A percentile compares a stretch with the other conserved stretches of the same genome.
Conservation (phyloP, 2,797 vertebrate species). For the Capromys pilorides region DNA sequence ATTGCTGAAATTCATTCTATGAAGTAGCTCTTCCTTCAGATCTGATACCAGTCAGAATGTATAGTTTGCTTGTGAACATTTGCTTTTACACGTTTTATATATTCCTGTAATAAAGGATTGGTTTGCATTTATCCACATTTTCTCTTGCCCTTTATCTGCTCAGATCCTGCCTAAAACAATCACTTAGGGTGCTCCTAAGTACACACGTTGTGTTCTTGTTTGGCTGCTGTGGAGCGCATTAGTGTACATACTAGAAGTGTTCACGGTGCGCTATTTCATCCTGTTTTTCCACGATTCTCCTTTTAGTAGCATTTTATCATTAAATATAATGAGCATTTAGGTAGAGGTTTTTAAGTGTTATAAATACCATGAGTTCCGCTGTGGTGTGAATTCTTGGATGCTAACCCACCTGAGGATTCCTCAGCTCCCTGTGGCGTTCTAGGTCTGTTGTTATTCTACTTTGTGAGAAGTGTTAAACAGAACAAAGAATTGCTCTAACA, state of each 20-base stretch:
- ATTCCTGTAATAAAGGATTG: conserved; percentile 60
- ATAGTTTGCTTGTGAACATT: background rate
- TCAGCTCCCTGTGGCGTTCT: background rate
- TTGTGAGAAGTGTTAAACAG: conserved; percentile 53
- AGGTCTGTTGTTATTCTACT: conserved; percentile 58
- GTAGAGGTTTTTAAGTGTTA: background rate
- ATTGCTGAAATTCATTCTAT: background rate
- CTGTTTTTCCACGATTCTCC: background rate
- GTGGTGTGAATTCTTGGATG: background rate
- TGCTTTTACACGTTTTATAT: conserved; percentile 46
- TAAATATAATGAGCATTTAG: conserved; percentile 20
- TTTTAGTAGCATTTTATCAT: conserved; percentile 43
- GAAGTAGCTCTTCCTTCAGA: background rate
- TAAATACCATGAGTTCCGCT: background rate
- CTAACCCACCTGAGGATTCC: background rate
- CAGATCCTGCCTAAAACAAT: conserved; percentile 20
- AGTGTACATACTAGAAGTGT: background rate
- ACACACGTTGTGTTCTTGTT: background rate
- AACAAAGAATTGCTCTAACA: too few relatives aligned
- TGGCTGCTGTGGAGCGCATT: background rate
- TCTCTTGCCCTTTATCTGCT: background rate
- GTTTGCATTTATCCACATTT: conserved; percentile 12
- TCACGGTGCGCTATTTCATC: background rate
- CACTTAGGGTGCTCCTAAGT: background rate
- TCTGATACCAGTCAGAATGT: background rate